These are phyloP conservation scores for Caenorhabditis sp. DNA, from an alignment of 2,888 invertebrate genomes.

Conservation along the genomic window DNA sequence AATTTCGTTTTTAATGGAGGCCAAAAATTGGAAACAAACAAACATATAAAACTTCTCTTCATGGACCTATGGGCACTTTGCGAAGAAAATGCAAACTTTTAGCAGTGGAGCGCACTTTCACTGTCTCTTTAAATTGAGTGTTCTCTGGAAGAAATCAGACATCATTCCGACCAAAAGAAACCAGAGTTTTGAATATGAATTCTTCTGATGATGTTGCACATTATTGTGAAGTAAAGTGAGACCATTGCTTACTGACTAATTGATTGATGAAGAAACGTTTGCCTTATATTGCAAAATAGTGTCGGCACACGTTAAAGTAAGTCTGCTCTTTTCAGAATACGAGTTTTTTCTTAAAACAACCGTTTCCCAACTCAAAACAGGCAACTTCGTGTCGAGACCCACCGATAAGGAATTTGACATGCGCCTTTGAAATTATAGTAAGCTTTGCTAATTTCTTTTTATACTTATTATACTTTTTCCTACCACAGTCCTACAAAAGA, in stretches of 20 bases:
- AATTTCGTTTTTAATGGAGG: no score
- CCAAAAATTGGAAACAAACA: conserved; percentile 23
- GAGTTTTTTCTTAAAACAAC: neutral
- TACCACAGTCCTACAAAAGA: no score
- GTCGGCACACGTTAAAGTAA: no score
- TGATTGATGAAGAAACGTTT: no score
- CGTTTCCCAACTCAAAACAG: neutral
- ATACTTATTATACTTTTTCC: neutral
- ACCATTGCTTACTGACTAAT: no score
- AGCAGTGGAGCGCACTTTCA: conserved; percentile 34
- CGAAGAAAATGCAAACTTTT: conserved; percentile 33
- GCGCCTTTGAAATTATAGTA: conserved; percentile 9
- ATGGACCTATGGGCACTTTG: conserved; percentile 9
- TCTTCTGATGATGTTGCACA: neutral
- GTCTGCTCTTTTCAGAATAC: no score
- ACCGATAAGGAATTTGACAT: neutral
- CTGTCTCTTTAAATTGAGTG: conserved; percentile 14
- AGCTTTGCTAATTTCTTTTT: neutral
- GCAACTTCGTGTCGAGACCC: conserved; percentile 9
- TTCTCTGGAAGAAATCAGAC: conserved; percentile 41
- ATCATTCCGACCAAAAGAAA: no score
- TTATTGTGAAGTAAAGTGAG: no score
- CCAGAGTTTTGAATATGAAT: neutral
- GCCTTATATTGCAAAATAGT: no score
- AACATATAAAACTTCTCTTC: conserved; percentile 26